Conservation (phyloP, 2,797 vertebrate genomes). For the Macropus fuliginosus region DNA sequence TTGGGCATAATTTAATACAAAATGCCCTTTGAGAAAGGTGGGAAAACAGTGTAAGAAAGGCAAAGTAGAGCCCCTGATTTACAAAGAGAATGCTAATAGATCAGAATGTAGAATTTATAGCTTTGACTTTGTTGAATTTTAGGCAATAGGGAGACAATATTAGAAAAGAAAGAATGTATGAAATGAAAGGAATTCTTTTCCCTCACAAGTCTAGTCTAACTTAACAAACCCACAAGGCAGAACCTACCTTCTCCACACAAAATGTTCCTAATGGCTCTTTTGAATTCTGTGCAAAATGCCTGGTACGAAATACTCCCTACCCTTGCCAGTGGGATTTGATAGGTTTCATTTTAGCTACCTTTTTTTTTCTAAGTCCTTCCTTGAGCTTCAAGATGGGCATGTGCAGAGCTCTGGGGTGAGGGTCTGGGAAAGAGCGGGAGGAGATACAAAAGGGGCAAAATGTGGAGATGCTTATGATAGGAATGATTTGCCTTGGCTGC, state of each 20-base stretch:
- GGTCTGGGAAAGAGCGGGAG: neutral
- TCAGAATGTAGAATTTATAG: neutral
- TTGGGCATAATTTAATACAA: neutral
- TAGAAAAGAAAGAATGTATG: neutral
- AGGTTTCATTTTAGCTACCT: neutral
- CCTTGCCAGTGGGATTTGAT: neutral
- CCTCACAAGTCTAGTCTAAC: neutral
- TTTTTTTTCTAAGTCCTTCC: neutral
- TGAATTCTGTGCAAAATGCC: neutral
- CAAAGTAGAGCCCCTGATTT: neutral
- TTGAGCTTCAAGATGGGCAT: neutral
- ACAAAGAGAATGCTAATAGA: slow-evolving; percentile 4
- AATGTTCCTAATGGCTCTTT: neutral
- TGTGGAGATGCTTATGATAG: neutral
- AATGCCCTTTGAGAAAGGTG: neutral
- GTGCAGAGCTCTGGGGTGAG: neutral
- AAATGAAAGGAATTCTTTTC: neutral
- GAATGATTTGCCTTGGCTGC: neutral
- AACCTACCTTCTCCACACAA: neutral
- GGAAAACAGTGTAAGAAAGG: slow-evolving; percentile 5
- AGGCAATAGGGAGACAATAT: neutral
- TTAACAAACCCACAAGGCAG: neutral
- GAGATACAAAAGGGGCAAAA: neutral
- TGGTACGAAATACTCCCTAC: neutral
- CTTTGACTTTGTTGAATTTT: neutral